Percentiles rank a stretch among this genome's conserved stretches.
These are phyloP conservation scores for Mimumesa dahlbomi DNA, from an alignment of 2,888 invertebrate genomes.

Conservation along the genomic window DNA sequence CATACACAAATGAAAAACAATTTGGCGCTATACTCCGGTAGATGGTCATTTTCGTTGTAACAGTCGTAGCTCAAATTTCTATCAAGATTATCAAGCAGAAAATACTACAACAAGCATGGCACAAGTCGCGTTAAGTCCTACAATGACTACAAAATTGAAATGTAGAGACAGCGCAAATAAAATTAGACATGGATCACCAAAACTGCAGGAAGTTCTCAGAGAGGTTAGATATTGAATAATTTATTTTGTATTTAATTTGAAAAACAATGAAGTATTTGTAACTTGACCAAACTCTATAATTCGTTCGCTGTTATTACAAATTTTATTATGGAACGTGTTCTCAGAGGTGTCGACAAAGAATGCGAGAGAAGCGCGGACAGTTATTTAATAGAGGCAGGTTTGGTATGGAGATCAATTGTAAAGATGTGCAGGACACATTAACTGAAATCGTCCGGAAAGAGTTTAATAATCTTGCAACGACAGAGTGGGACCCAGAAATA, in stretches of 20 bases:
- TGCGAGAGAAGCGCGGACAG: slow-evolving; percentile 71
- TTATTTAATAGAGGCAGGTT: slow-evolving; percentile 70
- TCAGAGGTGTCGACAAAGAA: slow-evolving; percentile 73
- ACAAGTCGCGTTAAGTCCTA: slow-evolving; percentile 59
- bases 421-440: slow-evolving; percentile 64
- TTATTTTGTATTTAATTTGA: too few relatives aligned
- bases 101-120: slow-evolving; percentile 52
- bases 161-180: slow-evolving; percentile 66
- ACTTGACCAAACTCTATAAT: too few relatives aligned
- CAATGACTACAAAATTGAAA: slow-evolving; percentile 63
- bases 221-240: slow-evolving; percentile 77
- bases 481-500: slow-evolving; percentile 28
- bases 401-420: slow-evolving; percentile 52
- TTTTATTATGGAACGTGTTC: slow-evolving; percentile 15
- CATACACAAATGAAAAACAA: too few relatives aligned
- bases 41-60: too few relatives aligned
- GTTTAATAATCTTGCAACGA: slow-evolving; percentile 64
- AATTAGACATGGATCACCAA: slow-evolving; percentile 76
- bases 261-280: too few relatives aligned
- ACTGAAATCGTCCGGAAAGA: slow-evolving; percentile 73
- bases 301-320: too few relatives aligned
- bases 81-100: not conserved
- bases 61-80: not conserved
- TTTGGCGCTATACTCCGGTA: too few relatives aligned
- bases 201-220: slow-evolving; percentile 77